Evolutionary conservation across 2,113 vertebrate species (phyloP).

Genomic region (Lepus americanus): DNA sequence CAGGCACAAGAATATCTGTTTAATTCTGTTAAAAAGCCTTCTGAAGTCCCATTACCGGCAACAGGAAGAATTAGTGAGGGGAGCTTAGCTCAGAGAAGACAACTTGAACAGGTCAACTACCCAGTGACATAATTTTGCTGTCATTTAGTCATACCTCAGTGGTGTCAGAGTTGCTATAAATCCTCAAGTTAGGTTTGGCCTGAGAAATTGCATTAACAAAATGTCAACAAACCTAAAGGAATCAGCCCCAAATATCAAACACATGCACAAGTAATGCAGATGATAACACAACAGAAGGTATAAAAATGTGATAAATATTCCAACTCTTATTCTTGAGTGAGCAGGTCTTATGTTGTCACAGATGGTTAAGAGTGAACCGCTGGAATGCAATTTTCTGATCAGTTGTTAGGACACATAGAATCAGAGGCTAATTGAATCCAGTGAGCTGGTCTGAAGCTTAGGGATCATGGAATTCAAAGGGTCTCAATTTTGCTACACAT

Average conservation of each 20-base stretch:
- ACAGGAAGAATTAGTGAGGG: not conserved
- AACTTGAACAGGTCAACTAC: constrained; percentile 19
- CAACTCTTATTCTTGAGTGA: not conserved
- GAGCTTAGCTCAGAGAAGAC: not conserved
- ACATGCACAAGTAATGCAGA: not conserved
- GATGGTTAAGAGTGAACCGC: not conserved
- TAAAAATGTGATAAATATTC: not conserved
- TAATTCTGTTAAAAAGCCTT: constrained; percentile 9
- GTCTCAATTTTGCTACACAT: not conserved
- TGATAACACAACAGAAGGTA: not conserved
- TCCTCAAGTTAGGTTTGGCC: not conserved
- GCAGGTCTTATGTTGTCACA: not conserved
- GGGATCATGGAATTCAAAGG: not conserved
- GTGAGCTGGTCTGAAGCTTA: not conserved
- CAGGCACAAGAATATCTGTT: not conserved
- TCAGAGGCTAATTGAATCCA: not conserved
- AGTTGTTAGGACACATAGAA: not conserved
- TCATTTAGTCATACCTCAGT: constrained; percentile 3
- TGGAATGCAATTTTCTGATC: not conserved
- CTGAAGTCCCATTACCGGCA: not conserved
- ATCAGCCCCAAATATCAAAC: not conserved
- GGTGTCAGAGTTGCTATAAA: not conserved
- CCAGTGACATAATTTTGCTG: constrained; percentile 5
- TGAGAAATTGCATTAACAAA: constrained; percentile 37
- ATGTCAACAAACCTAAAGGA: constrained; percentile 5